These are phyloP conservation scores for Hemicentrotus pulcherrimus DNA, from an alignment of 35 echinoderm and acorn worm genomes.

Conservation along the genomic window DNA sequence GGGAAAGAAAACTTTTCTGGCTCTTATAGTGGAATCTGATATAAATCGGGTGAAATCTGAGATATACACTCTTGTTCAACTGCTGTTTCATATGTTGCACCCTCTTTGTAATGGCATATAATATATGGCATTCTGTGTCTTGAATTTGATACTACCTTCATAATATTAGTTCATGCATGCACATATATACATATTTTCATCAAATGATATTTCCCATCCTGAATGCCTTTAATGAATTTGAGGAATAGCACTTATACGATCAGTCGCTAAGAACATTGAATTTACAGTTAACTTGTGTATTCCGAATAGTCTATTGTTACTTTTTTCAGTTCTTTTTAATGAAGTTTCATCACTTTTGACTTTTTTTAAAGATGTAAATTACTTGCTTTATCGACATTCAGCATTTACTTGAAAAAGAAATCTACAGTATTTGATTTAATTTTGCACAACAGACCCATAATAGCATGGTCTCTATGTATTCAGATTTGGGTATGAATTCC, in stretches of 20 bases:
- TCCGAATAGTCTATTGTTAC: not conserved
- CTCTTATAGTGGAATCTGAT: not conserved
- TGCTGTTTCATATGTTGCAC: not conserved
- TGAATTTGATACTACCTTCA: not conserved
- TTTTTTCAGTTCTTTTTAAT: not conserved
- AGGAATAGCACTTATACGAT: not conserved
- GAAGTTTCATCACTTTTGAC: constrained; percentile 12
- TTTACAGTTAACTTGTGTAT: not conserved
- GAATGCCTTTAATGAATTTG: not conserved
- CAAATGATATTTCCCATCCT: not conserved
- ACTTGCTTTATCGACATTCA: not conserved
- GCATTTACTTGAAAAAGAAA: not conserved
- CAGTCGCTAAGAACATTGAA: not conserved
- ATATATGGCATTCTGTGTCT: not conserved
- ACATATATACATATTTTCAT: not conserved
- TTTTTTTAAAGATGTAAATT: constrained; percentile 7
- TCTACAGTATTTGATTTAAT: not conserved
- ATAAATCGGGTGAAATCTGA: not conserved
- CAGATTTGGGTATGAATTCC: not conserved
- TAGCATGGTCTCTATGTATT: not conserved
- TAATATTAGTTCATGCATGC: constrained; percentile 1
- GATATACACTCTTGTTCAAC: not conserved
- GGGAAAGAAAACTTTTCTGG: not conserved
- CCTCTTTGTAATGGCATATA: not conserved
- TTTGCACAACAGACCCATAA: not conserved